Conservation (phyloP, 1,140 invertebrate genomes). For the Dinothrombium tinctorium region DNA sequence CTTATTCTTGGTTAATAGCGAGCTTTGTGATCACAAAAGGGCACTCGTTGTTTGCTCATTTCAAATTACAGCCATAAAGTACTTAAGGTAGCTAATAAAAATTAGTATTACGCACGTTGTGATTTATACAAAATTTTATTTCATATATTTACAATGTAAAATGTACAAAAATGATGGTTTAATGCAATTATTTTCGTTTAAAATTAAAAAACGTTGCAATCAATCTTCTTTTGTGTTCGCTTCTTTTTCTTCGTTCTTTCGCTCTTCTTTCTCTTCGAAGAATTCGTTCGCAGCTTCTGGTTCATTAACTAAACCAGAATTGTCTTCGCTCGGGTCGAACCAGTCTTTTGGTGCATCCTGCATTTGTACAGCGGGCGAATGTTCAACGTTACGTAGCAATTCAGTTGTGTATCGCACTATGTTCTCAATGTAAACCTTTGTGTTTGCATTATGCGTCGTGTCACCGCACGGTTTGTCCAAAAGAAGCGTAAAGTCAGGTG, state of each 20-base stretch:
- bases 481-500: slow-evolving; percentile 77
- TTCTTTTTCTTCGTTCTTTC: neutral
- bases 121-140: no score
- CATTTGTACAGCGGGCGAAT: slow-evolving; percentile 50
- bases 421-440: slow-evolving; percentile 33
- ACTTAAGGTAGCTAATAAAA: no score
- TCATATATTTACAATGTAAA: no score
- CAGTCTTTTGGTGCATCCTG: slow-evolving; percentile 56
- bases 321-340: slow-evolving; percentile 15
- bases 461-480: slow-evolving; percentile 19
- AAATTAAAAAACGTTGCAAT: neutral
- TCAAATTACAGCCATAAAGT: no score
- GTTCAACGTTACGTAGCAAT: slow-evolving; percentile 19
- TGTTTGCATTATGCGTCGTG: slow-evolving; percentile 10
- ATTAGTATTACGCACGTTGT: no score
- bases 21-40: no score
- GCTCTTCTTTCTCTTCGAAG: slow-evolving; percentile 41
- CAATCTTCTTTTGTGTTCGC: neutral
- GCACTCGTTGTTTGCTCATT: no score
- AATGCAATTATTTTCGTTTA: no score
- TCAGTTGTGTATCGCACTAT: slow-evolving; percentile 19
- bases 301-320: slow-evolving; percentile 6
- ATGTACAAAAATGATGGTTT: no score
- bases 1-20: no score
- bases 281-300: slow-evolving; percentile 46